Percentiles rank a stretch among this genome's conserved stretches.
These are phyloP conservation scores for Heliconius charithonia DNA, from an alignment of 2,888 invertebrate species.

Conservation along the genomic window DNA sequence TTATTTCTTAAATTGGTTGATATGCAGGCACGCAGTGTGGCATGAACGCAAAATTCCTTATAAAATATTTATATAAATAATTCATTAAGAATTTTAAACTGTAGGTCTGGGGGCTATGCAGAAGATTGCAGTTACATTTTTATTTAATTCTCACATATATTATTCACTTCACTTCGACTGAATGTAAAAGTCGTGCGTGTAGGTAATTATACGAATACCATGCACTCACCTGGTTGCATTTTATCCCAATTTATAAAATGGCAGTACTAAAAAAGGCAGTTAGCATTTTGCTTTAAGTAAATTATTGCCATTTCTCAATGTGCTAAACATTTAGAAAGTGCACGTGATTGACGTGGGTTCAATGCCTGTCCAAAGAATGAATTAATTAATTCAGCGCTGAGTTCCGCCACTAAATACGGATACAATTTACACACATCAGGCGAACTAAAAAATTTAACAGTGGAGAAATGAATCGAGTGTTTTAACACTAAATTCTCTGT, in stretches of 20 bases:
- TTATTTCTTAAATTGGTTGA: conserved; percentile 4
- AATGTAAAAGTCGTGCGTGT: conserved; percentile 16
- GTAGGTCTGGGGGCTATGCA: not conserved
- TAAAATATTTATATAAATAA: conserved; percentile 15
- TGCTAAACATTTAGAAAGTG: not conserved
- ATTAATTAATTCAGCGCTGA: too few relatives aligned
- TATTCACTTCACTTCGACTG: not conserved
- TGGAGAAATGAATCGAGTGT: not conserved
- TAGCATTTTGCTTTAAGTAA: not conserved
- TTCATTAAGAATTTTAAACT: conserved; percentile 21
- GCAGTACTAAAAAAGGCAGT: not conserved
- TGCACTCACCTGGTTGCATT: conserved; percentile 8
- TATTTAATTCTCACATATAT: conserved; percentile 23
- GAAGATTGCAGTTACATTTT: conserved; percentile 9
- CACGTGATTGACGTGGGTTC: not conserved
- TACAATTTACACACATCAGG: too few relatives aligned
- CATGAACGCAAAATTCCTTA: conserved; percentile 11
- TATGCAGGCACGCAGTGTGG: conserved; percentile 3
- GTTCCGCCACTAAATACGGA: too few relatives aligned
- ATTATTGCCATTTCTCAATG: not conserved
- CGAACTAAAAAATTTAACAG: too few relatives aligned
- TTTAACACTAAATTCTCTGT: not conserved
- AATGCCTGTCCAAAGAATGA: not conserved
- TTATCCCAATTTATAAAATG: conserved; percentile 4
- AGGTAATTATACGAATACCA: conserved; percentile 15